phyloP scores from a whole-genome alignment of 2,888 invertebrate species.

The Morinoia aosen region DNA sequence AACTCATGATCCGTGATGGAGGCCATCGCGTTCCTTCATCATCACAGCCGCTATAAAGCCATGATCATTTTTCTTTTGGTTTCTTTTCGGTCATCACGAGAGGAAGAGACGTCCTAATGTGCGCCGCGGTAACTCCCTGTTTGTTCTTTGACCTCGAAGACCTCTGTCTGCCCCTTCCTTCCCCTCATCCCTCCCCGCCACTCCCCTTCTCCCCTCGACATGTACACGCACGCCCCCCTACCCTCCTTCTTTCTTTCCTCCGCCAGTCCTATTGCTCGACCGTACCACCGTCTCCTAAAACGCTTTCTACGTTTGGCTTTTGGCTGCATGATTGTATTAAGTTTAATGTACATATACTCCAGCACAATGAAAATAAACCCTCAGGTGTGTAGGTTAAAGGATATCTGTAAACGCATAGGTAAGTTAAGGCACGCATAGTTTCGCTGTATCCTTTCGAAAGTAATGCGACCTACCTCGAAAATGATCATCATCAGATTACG shows the following conservation, averaged over 20 bases:
- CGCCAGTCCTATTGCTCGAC: neutral
- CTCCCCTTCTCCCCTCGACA: neutral
- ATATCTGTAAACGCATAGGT: neutral
- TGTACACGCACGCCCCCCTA: neutral
- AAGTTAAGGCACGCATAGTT: neutral
- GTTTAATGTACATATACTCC: neutral
- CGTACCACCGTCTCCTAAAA: neutral
- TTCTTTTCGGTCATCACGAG: neutral
- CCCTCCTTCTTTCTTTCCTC: conserved; percentile 21
- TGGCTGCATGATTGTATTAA: neutral
- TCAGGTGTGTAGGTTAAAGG: neutral
- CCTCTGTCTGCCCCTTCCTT: neutral
- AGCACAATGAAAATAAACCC: neutral
- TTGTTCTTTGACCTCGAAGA: conserved; percentile 19
- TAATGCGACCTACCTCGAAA: neutral
- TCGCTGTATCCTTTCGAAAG: neutral
- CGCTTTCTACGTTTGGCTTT: neutral
- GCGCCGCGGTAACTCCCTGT: conserved; percentile 13
- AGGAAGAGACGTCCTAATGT: conserved; percentile 29
- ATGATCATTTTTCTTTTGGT: neutral
- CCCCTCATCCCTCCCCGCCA: neutral
- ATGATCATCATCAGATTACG: neutral
- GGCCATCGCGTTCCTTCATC: neutral
- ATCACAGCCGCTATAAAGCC: neutral
- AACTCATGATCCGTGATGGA: neutral